Base-by-base conservation (phyloP, 2,797 vertebrate genomes). In the Periophthalmus magnuspinnatus region DNA sequence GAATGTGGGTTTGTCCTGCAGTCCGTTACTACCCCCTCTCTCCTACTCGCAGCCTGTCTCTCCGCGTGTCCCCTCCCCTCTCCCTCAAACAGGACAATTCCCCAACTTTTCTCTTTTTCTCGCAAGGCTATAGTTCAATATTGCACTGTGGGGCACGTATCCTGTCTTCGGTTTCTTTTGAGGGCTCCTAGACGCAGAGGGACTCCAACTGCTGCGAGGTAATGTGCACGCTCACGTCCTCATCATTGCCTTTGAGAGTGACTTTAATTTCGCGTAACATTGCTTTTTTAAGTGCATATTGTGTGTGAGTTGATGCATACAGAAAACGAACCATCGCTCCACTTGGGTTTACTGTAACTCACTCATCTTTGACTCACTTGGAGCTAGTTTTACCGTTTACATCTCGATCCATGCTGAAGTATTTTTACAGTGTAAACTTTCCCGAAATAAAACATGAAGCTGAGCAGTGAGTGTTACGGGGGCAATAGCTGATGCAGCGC, bases 1-100 rank as follows among this genome's bases (percentile, higher is more conserved):
- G 93, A 93, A 95, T 94, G 93, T 87, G 81, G 93, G 90, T 91
- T 93, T 93, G 91, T 90, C 91, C 88, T 91, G 86, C 84, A 87
- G 89, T 92, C 91, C 81, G 83, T 86, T 89, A 83, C 90, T 90
- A 86, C 85, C 91, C 91, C 82, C 92, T 88, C 90, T 88, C 48
- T 22, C 24, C n/a, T 50, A 67, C 76, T 65, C 76, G 50, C 71
- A 24, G 64, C 71, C 84, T 81, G 84, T 86, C 88, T 84, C 81
- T 78, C 86, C 84, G 77, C 86, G 54, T 92, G 82, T 90, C 89
- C 91, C 94, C 94, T 93, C 95, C 95, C 94, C 93, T 94, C 92
- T 92, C 92, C 92, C 57, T 87, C 93, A 91, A 92, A 91, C 91
- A 86, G 91, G 91, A 82, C 83, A 90, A 92, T 94, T 94, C 94